Base-by-base conservation (phyloP, 1,140 invertebrate genomes). In the Eueides isabella region DNA sequence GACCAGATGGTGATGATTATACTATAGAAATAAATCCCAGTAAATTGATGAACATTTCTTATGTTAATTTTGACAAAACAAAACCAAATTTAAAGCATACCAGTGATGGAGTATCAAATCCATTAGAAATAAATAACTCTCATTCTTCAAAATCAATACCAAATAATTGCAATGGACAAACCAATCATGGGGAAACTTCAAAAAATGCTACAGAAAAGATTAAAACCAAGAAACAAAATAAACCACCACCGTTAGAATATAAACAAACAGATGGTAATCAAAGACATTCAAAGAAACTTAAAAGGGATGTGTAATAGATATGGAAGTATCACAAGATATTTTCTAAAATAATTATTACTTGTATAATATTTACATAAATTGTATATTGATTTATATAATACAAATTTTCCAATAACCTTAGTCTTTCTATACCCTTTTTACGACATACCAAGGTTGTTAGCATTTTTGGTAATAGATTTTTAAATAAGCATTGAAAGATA, bases 21-120 rank as follows among this genome's bases (percentile, higher is more conserved):
- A 76, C 78, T 30, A 61, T 74, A 30, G 87, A 89, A 68, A 64
- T 72, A 67, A 85, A 80, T 72, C 35, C 79, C 48, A 55, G 72
- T 66, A 85, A 85, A 72, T 61, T 80, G 48, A 82, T 88, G 9
- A 81, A 84, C 78, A 84, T 88, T 11, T 77, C 84, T 2, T 88
- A 90, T 83, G 80, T 92, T 28, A 84, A 91, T 70, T 90, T 92
- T 82, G 85, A 90, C 61, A 90, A 91, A 82, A 91, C 86, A 35
- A 91, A 89, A 69, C 87, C 90, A 61, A 76, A 79, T 61, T 72
- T 80, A 72, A 85, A 81, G 72, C 79, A 84, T 80, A 80, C 63
- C 67, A 80, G 80, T 63, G 83, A 89, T 77, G 81, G 77, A 64
- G 44, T 76, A 61, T 75, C 72, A 75, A 62, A 80, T 33, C 29